A percentile compares a stretch with the other conserved stretches of the same genome.
Conservation (phyloP, 2,888 invertebrate genomes). For the Nematopogon swammerdamellus region DNA sequence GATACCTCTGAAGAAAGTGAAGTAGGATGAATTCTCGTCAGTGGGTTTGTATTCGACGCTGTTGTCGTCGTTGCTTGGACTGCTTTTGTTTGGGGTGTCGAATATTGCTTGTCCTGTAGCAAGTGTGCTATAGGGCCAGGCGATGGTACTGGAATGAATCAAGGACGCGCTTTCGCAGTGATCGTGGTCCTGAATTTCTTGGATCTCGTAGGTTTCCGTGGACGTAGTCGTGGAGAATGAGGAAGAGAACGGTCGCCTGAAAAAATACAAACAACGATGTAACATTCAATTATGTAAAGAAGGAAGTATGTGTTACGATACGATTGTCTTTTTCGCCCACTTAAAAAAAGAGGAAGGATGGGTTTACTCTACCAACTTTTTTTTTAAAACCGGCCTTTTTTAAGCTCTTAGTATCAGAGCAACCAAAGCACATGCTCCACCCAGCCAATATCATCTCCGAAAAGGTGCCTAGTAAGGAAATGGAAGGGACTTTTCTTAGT, state of each 20-base stretch:
- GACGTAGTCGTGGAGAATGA: background rate
- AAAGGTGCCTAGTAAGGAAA: too few species aligned
- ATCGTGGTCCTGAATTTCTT: background rate
- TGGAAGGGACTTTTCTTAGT: too few species aligned
- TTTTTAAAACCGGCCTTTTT: too few species aligned
- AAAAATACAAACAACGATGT: background rate
- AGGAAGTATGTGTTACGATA: too few species aligned
- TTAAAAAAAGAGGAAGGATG: too few species aligned
- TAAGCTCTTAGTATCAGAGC: too few species aligned
- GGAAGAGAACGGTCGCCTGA: background rate
- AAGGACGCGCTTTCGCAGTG: background rate
- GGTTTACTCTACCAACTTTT: too few species aligned
- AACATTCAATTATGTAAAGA: too few species aligned
- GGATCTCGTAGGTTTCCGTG: background rate
- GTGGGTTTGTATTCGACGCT: conserved; percentile 14
- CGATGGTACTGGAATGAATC: background rate
- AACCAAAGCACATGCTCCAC: too few species aligned
- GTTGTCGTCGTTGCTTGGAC: conserved; percentile 15
- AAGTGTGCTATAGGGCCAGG: background rate
- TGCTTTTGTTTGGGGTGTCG: background rate
- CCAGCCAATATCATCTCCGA: too few species aligned
- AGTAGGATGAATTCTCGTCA: conserved; percentile 37
- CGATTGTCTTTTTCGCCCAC: too few species aligned
- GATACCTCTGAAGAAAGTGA: conserved; percentile 43
- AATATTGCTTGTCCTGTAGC: background rate